A percentile compares a stretch with the other conserved stretches of the same genome.
Conservation (phyloP, 2,888 invertebrate genomes). For the Scotopteryx bipunctaria region DNA sequence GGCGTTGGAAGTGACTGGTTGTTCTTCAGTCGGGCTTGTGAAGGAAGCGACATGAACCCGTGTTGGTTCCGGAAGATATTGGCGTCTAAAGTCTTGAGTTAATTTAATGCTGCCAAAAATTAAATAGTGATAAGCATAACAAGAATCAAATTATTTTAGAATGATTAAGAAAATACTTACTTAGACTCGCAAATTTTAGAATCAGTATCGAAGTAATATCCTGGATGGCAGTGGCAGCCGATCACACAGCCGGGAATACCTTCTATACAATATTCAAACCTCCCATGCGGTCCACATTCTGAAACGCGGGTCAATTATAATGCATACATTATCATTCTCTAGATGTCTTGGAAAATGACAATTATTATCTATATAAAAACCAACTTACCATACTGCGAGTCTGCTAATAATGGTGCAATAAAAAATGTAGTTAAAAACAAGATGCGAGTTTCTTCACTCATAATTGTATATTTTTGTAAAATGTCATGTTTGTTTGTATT, state of each 20-base stretch:
- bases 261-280: slow-evolving; percentile 74
- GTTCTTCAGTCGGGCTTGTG: slow-evolving; percentile 30
- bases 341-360: neutral
- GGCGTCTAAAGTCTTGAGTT: slow-evolving; percentile 52
- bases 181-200: slow-evolving; percentile 75
- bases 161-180: slow-evolving; percentile 48
- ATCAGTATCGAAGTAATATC: slow-evolving; percentile 74
- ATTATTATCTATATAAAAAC: slow-evolving; percentile 1
- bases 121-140: no score
- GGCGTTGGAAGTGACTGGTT: slow-evolving; percentile 38
- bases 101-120: slow-evolving; percentile 56
- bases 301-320: neutral
- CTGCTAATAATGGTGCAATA: slow-evolving; percentile 21
- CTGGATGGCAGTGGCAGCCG: slow-evolving; percentile 76
- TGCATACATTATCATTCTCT: neutral
- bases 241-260: slow-evolving; percentile 70
- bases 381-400: slow-evolving; percentile 37
- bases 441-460: slow-evolving; percentile 18
- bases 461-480: slow-evolving; percentile 18
- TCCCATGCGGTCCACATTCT: slow-evolving; percentile 75
- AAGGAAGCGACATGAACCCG: slow-evolving; percentile 33
- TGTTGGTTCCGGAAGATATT: slow-evolving; percentile 47
- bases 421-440: slow-evolving; percentile 27
- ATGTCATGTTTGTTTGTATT: slow-evolving; percentile 19
- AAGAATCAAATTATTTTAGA: no score